Conservation (phyloP, 92 coral and sea anemone species). For the Heteractis magnifica region DNA sequence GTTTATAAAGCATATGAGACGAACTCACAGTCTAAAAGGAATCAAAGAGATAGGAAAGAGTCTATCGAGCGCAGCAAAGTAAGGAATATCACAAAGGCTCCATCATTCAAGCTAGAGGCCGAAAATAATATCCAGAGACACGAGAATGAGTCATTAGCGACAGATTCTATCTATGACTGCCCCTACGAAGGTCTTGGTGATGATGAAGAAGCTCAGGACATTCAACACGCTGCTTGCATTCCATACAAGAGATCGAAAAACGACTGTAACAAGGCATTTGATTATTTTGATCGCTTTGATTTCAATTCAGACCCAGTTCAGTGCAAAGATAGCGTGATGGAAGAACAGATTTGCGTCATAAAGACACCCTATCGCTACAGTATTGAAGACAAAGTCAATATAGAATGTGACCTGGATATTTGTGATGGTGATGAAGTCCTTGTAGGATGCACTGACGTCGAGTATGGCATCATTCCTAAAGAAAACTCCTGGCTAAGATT, state of each 20-base stretch:
- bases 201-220: background rate
- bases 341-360: conserved; percentile 60
- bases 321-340: conserved; percentile 26
- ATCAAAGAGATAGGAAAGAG: too few species aligned
- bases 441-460: conserved; percentile 64
- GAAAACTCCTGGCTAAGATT: conserved; percentile 57
- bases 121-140: background rate
- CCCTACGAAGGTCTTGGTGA: conserved; percentile 25
- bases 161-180: background rate
- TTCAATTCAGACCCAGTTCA: conserved; percentile 40
- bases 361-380: conserved; percentile 50
- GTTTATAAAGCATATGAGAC: too few species aligned
- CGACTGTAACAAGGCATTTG: conserved; percentile 58
- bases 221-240: conserved; percentile 44
- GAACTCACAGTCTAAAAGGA: too few species aligned
- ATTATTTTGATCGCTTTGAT: conserved; percentile 51
- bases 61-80: background rate
- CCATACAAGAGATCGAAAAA: conserved; percentile 45
- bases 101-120: background rate
- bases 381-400: conserved; percentile 37
- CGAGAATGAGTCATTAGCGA: background rate
- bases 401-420: conserved; percentile 55
- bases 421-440: conserved; percentile 45
- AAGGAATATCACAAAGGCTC: background rate
- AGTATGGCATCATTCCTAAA: conserved; percentile 59